Base-by-base conservation (phyloP, 2,113 vertebrate species). In the Castor canadensis region DNA sequence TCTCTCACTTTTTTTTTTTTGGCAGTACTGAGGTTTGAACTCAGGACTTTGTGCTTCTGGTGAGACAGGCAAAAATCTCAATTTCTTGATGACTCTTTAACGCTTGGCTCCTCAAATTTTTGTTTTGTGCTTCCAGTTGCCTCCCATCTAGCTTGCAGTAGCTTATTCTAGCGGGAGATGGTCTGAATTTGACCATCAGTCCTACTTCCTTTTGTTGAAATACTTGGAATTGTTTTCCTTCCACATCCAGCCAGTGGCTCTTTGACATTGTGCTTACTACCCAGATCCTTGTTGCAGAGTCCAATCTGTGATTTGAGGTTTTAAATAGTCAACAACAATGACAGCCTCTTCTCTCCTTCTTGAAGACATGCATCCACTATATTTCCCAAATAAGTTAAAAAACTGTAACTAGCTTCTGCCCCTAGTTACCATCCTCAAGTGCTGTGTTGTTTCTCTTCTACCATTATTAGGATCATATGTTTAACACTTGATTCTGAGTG, bases 281-380 rank as follows among this genome's bases (percentile, higher is more conserved):
- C 47, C 62, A 92, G 75, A 71, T 58, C 38, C 8, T 43, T 47
- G 16, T 32, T 38, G 30, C 22, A 72, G 38, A 91, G 20, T 60
- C 54, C 89, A 6, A 19, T 73, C 38, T 92, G 75, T 95, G 75
- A 69, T 87, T 95, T 28, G 66, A 54, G 49, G 32, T 81, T 82
- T 79, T 69, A 43, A 62, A 30, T 13, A 38, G 24, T 73, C 38
- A 47, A 43, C 56, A 76, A 13, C 28, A 66, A 6, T 43, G 28
- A 35, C 62, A 84, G 83, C 71, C 24, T 60, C 47, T 76, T 49
- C 71, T 60, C 38, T 22, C 1, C 16, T 56, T 20, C 52, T 43
- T 0, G 3, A 79, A 85, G 79, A 28, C 47, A 2, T 38, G 26
- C 17, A 40, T 54, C 43, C 9, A n/a, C 73, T 89, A 2, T 67